Conservation (phyloP, 2,113 vertebrate genomes). For the Bubo scandiacus region DNA sequence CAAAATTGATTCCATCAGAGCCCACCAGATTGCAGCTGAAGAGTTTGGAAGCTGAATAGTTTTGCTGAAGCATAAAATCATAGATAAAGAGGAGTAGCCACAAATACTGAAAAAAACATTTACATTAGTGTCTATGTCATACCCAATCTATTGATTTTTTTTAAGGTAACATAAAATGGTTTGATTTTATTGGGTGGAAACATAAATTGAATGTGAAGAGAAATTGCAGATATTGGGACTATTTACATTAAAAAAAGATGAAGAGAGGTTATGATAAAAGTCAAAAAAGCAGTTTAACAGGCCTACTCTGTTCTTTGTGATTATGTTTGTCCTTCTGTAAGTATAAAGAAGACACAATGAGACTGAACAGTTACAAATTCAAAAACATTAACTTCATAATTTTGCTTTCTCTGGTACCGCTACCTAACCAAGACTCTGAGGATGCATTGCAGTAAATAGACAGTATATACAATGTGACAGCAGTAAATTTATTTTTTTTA, state of each 20-base stretch:
- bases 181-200: constrained; percentile 1
- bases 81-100: not conserved
- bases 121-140: not conserved
- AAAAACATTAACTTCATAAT: not conserved
- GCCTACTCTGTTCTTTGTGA: not conserved
- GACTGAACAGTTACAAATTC: not conserved
- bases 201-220: not conserved
- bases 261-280: not conserved
- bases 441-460: not conserved
- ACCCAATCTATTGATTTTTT: not conserved
- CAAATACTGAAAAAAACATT: not conserved
- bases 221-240: constrained; percentile 1
- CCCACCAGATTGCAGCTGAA: constrained; percentile 6
- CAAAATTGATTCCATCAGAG: constrained; percentile 40
- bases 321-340: not conserved
- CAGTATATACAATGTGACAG: not conserved
- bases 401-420: not conserved
- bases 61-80: constrained; percentile 33
- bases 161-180: not conserved
- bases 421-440: not conserved
- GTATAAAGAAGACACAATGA: not conserved
- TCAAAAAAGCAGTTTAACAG: not conserved
- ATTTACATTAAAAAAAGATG: not conserved
- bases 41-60: not conserved
- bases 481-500: not conserved